Evolutionary conservation across 1,140 invertebrate species (phyloP), one percentile per base, ranked within the genome.

Genomic region (Olivierus martensii): DNA sequence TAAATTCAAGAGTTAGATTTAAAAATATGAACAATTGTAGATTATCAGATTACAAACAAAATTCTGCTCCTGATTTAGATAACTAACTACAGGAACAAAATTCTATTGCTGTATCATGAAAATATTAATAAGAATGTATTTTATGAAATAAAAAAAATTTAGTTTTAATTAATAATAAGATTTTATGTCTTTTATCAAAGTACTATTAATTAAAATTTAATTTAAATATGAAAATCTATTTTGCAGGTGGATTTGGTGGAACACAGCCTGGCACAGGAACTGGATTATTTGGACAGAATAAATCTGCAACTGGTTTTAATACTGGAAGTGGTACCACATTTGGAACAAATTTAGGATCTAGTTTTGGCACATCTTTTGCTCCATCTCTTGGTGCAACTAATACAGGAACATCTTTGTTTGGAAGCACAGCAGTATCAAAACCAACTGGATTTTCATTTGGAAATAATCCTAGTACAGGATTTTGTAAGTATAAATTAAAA

Each of bases 331-430:
- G 55, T 15, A 57, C n/a, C 39, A 43, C 36, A 18, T 56, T 56
- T 51, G 54, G 54, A 18, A 38, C 44, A 18, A 44, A 49, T 3
- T 41, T 56, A n/a, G 54, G 54, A 15, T 42, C 53, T 19, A 56
- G 61, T 34, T 60, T 65, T 49, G 65, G 65, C n/a, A 62, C 57
- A 47, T 49, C 56, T 21, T 47, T 56, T 15, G 46, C 51, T 41
- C 50, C 57, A 19, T 51, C 60, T 63, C 63, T 61, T 21, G 64
- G 65, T 63, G 57, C 73, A 66, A 12, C 51, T 39, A 56, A 46
- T 15, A 58, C 59, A 46, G 60, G 59, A 19, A 58, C 51, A 12
- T 28, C 37, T 42, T 55, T 53, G 18, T 57, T 53, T 54, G 58
- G 34, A 15, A 53, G 41, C 15, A 37, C 62, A 36, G 56, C 53